Base-by-base conservation (phyloP, 2,113 vertebrate species). In the Phyllopteryx taeniolatus region DNA sequence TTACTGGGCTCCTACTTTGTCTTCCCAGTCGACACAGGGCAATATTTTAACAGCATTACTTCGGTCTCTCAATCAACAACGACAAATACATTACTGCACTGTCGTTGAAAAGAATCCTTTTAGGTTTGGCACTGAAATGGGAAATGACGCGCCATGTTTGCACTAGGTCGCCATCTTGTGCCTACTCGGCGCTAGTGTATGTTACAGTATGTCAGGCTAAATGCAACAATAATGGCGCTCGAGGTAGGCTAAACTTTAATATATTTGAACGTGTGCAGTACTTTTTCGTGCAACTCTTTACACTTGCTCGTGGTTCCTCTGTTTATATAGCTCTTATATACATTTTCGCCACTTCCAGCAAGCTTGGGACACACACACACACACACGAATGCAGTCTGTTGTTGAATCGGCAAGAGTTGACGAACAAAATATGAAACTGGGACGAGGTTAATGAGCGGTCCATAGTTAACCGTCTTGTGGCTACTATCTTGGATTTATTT, bases 111-210 rank as follows among this genome's bases (percentile, higher is more conserved):
- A 13, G 5, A 19, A 44, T 62, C 19, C 43, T 67, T 35, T 51
- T 2, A 14, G 62, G 64, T 71, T 54, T 11, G 56, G 27, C 11
- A 19, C 2, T 43, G 43, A 13, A 15, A 54, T 67, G 62, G 66
- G 63, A 74, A 79, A 76, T 65, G 77, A 80, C 75, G 73, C 75
- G 68, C 17, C 13, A 10, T 44, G 59, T 63, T 47, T 39, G 72
- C 62, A 13, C 65, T 35, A 3, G 63, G 39, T 73, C 74, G 69
- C 74, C 72, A 70, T 75, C 72, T 71, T 66, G 35, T 43, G 73
- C 61, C 63, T 15, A 62, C 22, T 35, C n/a, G 20, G 46, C 27
- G 74, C 56, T 22, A 12, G 35, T 14, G 51, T n/a, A n/a, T 14
- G 9, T 43, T 35, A 19, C 11, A 39, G 15, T 39, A 22, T 64